Percentiles rank a stretch among this genome's conserved stretches.
These are phyloP conservation scores for Carcina quercana DNA, from an alignment of 2,888 invertebrate species.

Conservation along the genomic window DNA sequence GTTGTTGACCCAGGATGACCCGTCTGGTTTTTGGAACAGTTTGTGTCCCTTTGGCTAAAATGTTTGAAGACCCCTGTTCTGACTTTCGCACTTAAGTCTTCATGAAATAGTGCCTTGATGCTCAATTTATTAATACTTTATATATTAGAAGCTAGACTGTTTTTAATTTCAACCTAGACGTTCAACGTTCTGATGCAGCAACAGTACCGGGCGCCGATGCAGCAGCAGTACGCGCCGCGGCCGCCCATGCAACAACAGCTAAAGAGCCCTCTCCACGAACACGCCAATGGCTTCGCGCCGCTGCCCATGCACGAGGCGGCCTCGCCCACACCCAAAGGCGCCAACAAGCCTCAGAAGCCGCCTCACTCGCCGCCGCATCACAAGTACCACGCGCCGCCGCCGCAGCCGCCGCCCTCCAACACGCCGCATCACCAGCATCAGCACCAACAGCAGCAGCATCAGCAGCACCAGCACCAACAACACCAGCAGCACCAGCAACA, in stretches of 20 bases:
- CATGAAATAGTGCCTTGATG: no score
- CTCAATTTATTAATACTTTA: no score
- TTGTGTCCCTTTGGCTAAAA: no score
- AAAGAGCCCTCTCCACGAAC: slow-evolving; percentile 74
- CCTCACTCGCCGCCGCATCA: slow-evolving; percentile 67
- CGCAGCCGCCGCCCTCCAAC: slow-evolving; percentile 43
- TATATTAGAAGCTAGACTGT: no score
- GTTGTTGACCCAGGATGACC: no score
- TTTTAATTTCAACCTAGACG: no score
- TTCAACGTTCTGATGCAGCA: no score
- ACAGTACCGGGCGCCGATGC: slow-evolving; percentile 61
- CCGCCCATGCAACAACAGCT: slow-evolving; percentile 68
- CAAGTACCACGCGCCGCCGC: slow-evolving; percentile 63
- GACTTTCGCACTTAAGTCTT: no score
- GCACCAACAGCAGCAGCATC: slow-evolving; percentile 27
- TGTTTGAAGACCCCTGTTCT: no score
- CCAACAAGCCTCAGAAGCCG: slow-evolving; percentile 47
- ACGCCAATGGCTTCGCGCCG: slow-evolving; percentile 70
- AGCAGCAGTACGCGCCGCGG: slow-evolving; percentile 61
- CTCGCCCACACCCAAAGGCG: slow-evolving; percentile 68
- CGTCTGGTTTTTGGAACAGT: no score
- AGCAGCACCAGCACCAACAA: slow-evolving; percentile 58
- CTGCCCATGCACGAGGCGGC: slow-evolving; percentile 76
- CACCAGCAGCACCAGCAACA: slow-evolving; percentile 34
- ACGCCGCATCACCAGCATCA: slow-evolving; percentile 65